Evolutionary conservation across 1,140 invertebrate genomes (phyloP).

Genomic region (Aphelenchoides avenae): DNA sequence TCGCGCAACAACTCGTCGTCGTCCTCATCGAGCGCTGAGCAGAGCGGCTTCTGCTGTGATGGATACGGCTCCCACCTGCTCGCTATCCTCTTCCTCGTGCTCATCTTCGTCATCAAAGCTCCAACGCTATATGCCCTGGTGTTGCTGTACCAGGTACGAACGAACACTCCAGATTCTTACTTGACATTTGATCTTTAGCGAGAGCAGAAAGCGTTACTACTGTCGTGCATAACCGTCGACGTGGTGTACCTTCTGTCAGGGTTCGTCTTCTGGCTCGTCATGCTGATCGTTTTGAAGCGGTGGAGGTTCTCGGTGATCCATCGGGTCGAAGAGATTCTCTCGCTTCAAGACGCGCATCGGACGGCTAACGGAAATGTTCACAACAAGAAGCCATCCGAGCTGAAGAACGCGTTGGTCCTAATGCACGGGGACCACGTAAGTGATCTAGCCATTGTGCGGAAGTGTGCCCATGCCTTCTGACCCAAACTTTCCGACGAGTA

Average conservation of each 20-base stretch:
- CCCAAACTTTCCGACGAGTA: neutral
- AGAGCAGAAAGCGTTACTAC: constrained; percentile 46
- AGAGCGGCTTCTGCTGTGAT: constrained; percentile 42
- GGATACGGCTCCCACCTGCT: constrained; percentile 52
- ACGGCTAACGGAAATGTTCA: constrained; percentile 26
- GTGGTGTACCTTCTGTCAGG: constrained; percentile 54
- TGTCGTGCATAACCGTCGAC: constrained; percentile 47
- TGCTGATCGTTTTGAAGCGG: constrained; percentile 44
- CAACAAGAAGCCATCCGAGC: constrained; percentile 9
- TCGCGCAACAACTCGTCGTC: constrained; percentile 6
- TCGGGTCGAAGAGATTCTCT: constrained; percentile 23
- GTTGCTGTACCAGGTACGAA: constrained; percentile 35
- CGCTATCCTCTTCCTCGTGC: constrained; percentile 46
- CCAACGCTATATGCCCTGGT: constrained; percentile 52
- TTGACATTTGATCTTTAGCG: constrained; percentile 32
- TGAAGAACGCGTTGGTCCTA: constrained; percentile 27
- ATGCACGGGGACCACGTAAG: constrained; percentile 25
- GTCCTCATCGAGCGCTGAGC: neutral
- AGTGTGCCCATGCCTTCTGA: constrained; percentile 3
- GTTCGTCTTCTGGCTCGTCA: constrained; percentile 51
- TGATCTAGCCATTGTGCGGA: neutral
- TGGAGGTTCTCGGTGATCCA: constrained; percentile 45
- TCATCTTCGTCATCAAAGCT: constrained; percentile 38
- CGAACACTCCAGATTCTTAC: neutral
- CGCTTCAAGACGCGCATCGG: constrained; percentile 31